phyloP scores from a whole-genome alignment of 2,113 vertebrate genomes.

The Natator depressus region DNA sequence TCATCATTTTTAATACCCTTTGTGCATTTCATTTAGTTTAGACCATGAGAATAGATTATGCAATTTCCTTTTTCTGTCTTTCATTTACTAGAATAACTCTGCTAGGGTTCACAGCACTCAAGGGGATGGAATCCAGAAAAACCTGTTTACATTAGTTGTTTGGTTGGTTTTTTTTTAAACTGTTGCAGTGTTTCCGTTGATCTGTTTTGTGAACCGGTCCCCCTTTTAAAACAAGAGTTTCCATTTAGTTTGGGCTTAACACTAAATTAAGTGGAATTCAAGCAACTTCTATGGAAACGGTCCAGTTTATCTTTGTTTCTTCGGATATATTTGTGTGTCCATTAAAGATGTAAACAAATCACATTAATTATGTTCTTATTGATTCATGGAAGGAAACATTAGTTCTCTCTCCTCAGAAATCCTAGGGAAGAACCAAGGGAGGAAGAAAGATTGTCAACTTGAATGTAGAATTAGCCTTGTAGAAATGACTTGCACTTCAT shows the following conservation, averaged over 20 bases:
- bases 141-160: background rate
- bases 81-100: background rate
- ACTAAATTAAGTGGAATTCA: background rate
- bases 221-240: background rate
- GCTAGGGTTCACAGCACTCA: background rate
- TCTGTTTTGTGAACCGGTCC: background rate
- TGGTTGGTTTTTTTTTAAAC: background rate
- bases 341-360: background rate
- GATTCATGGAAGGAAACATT: background rate
- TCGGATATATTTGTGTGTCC: background rate
- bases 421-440: background rate
- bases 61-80: background rate
- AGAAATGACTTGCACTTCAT: constrained; percentile 40
- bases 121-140: background rate
- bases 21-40: background rate
- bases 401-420: background rate
- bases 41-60: accelerated
- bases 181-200: background rate
- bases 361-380: background rate
- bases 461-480: constrained; percentile 2
- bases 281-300: background rate
- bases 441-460: constrained; percentile 15
- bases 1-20: background rate
- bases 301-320: accelerated
- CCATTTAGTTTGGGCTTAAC: background rate